Base-by-base conservation (phyloP, 2,888 invertebrate genomes). In the Drosophila nr. perissopoda region DNA sequence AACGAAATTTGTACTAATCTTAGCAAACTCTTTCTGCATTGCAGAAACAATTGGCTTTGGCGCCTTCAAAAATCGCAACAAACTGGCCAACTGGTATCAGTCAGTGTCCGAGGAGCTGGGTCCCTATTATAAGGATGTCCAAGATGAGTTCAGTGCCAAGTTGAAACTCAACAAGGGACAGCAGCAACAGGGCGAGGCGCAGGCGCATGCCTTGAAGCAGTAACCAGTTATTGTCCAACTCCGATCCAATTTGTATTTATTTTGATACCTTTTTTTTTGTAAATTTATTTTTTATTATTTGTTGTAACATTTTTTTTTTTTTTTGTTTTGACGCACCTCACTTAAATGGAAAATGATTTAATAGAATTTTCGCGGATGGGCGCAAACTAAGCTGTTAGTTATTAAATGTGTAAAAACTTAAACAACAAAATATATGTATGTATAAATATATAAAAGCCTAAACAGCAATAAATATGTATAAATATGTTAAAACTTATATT, bases 1-100 rank as follows among this genome's bases (percentile, higher is more conserved):
- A 16, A 16, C 0, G 8, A 10, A 25, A 29, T 1, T 11, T 2
- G 29, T 31, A 29, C 5, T 42, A 42, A 68, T 49, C 46, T 57
- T 58, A 38, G 21, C 11, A 5, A 27, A 27, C 5, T 42, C 2
- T 62, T 31, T 33, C 25, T 6, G 11, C 2, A 1, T 63, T 46
- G 1, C 79, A 96, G 96, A 95, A 91, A 94, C 95, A 92, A 94
- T 95, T 48, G 96, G 95, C 6, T 96, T 94, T 87, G 94, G 96
- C 86, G 94, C 96, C 0, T 93, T 93, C 40, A 93, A 94, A 34
- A 94, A 95, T 52, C 94, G 94, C 75, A 94, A 95, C 2, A 94
- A 94, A 79, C 93, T 97, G 8, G 93, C 94, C 0, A 92, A 93
- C 3, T 97, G 96, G 96, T 94, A 95, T 92, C 93, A 95, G 33